phyloP scores from a whole-genome alignment of 2,113 vertebrate species.

The Tragelaphus imberbis region DNA sequence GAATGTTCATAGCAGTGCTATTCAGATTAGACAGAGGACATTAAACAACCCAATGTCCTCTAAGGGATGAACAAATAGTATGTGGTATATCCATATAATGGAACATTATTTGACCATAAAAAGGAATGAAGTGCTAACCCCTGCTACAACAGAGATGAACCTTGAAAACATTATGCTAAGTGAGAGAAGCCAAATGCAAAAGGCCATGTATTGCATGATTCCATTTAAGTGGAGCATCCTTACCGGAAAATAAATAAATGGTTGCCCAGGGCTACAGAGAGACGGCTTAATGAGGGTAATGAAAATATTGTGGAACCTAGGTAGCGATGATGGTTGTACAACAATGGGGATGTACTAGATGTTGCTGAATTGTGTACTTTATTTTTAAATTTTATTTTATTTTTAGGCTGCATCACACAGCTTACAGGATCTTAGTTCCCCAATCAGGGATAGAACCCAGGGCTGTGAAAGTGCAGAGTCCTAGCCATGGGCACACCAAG shows the following conservation, averaged over 20 bases:
- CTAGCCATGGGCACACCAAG: background rate
- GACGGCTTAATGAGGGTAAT: background rate
- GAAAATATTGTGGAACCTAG: background rate
- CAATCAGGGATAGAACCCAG: background rate
- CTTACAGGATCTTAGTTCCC: background rate
- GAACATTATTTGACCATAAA: background rate
- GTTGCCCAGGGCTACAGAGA: too few relatives aligned
- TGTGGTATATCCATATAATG: background rate
- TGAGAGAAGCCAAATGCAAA: background rate
- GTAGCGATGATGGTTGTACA: accelerated
- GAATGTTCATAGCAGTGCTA: too few relatives aligned
- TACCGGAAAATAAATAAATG: background rate
- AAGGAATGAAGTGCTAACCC: background rate
- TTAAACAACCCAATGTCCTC: background rate
- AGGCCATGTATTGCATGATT: background rate
- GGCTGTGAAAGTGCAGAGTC: background rate
- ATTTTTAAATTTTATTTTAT: background rate
- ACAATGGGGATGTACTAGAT: background rate
- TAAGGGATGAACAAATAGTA: background rate
- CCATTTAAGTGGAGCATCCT: background rate
- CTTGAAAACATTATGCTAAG: background rate
- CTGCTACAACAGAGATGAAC: background rate
- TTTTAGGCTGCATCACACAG: background rate
- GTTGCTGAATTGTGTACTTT: background rate
- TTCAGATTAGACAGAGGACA: background rate